A percentile compares a stretch with the other conserved stretches of the same genome.
Conservation (phyloP, 1,140 invertebrate genomes). For the Pseudomyrmex pallidus region DNA sequence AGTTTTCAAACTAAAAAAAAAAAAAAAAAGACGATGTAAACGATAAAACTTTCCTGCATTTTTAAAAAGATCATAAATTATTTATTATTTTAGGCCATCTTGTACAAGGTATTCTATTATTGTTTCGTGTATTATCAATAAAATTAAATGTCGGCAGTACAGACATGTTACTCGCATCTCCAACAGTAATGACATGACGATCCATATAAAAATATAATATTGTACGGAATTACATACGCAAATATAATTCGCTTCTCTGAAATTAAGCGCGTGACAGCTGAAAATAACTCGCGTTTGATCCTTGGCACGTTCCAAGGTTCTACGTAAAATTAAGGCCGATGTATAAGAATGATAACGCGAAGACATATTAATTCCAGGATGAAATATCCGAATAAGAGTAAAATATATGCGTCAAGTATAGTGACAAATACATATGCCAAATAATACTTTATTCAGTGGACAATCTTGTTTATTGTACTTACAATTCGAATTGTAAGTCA, state of each 20-base stretch:
- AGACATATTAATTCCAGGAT: constrained; percentile 30
- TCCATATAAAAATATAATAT: constrained; percentile 45
- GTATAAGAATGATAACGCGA: constrained; percentile 64
- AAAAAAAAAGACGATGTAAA: too few relatives aligned
- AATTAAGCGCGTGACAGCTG: constrained; percentile 77
- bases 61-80: too few relatives aligned
- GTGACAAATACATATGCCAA: too few relatives aligned
- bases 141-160: background rate
- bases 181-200: constrained; percentile 65
- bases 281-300: constrained; percentile 78
- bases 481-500: constrained; percentile 80
- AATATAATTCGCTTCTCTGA: constrained; percentile 76
- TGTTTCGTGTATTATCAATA: background rate
- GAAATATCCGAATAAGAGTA: background rate
- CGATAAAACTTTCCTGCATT: too few relatives aligned
- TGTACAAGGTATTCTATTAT: too few relatives aligned
- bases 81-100: too few relatives aligned
- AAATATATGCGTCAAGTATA: background rate
- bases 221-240: constrained; percentile 67
- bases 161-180: constrained; percentile 30
- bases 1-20: too few relatives aligned
- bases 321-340: constrained; percentile 69
- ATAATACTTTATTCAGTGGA: background rate
- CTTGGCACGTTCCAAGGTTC: constrained; percentile 75
- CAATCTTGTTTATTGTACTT: constrained; percentile 61